Evolutionary conservation across 2,113 vertebrate genomes (phyloP).

Genomic region (Cromileptes altivelis): DNA sequence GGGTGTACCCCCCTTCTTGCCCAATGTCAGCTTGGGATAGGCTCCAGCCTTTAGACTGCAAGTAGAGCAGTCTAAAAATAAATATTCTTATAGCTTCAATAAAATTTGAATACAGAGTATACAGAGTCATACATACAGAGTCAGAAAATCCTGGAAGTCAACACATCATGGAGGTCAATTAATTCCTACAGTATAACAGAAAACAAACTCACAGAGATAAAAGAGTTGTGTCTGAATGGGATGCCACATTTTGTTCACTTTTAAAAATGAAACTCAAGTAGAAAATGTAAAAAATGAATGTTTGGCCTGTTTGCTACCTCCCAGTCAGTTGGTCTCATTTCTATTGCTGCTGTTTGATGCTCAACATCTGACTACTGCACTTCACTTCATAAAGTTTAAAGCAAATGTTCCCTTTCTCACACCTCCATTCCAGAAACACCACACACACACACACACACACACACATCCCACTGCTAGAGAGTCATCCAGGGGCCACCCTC

Average conservation of each 20-base stretch:
- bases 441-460: slow-evolving; percentile 37
- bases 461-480: slow-evolving; percentile 40
- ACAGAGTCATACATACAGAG: too few species aligned
- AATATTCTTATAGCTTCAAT: neutral
- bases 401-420: slow-evolving; percentile 66
- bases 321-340: slow-evolving; percentile 36
- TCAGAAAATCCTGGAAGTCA: slow-evolving; percentile 22
- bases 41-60: too few species aligned
- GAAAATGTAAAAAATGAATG: slow-evolving; percentile 2
- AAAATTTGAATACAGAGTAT: too few species aligned
- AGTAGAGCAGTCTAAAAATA: neutral
- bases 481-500: slow-evolving; percentile 78
- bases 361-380: slow-evolving; percentile 66
- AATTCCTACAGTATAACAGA: neutral
- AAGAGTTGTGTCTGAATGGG: neutral
- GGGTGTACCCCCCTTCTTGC: too few species aligned
- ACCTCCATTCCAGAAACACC: slow-evolving; percentile 58
- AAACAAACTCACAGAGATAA: neutral
- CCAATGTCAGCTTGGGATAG: too few species aligned
- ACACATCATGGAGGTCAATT: neutral
- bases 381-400: slow-evolving; percentile 73
- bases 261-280: neutral
- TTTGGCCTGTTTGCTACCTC: slow-evolving; percentile 24
- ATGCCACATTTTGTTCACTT: neutral
- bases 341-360: slow-evolving; percentile 54